Conservation (phyloP, 2,797 vertebrate species). For the Lophotriccus pileatus region DNA sequence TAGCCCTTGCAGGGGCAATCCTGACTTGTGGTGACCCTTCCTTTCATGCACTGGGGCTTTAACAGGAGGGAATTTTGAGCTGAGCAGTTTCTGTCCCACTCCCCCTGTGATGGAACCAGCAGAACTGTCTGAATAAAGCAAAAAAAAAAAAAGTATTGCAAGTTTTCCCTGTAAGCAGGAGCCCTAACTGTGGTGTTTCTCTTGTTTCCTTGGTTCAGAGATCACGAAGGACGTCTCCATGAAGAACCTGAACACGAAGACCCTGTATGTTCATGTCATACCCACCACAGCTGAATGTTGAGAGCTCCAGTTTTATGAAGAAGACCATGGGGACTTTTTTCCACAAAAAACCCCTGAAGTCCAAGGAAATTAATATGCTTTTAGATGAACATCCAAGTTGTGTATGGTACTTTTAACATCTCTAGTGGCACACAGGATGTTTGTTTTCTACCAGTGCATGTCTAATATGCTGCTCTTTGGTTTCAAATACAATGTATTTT, state of each 20-base stretch:
- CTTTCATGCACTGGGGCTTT: background rate
- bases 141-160: background rate
- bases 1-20: background rate
- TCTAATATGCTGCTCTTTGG: conserved; percentile 58
- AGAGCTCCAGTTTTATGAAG: background rate
- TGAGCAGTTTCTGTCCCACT: background rate
- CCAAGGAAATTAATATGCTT: background rate
- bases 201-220: conserved; percentile 76
- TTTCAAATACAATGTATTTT: conserved; percentile 60
- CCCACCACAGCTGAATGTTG: conserved; percentile 86
- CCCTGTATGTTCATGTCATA: conserved; percentile 84
- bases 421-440: conserved; percentile 26
- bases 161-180: background rate
- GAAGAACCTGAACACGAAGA: conserved; percentile 88
- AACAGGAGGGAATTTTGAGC: background rate
- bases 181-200: background rate
- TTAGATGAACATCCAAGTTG: conserved; percentile 34
- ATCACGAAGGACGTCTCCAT: conserved; percentile 81
- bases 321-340: background rate
- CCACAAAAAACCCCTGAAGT: background rate
- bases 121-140: background rate
- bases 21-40: fast-evolving
- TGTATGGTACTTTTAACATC: conserved; percentile 25
- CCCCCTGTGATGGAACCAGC: background rate
- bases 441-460: conserved; percentile 65